Percentiles rank a stretch among this genome's conserved stretches.
phyloP scores from a whole-genome alignment of 1,140 invertebrate species.

The Dufourea novaeangliae region DNA sequence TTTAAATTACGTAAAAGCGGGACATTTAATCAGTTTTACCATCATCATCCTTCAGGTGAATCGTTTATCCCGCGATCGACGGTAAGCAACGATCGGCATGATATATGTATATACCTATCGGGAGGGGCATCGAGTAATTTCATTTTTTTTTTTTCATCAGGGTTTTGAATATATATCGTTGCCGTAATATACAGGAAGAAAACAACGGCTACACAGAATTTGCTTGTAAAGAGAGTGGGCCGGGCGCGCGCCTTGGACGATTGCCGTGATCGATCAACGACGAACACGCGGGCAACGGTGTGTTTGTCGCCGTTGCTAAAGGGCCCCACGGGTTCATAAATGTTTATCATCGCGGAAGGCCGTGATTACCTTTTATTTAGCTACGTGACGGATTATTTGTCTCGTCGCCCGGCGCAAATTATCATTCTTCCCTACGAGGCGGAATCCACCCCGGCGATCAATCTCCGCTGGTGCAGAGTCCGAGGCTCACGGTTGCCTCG shows the following conservation, averaged over 20 bases:
- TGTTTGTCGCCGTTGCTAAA: neutral
- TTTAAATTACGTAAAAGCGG: no score
- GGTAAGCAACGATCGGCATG: no score
- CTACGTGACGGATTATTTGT: conserved; percentile 27
- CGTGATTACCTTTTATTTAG: conserved; percentile 20
- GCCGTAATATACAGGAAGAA: neutral
- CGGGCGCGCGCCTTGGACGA: neutral
- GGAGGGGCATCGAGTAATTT: no score
- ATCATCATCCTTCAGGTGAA: no score
- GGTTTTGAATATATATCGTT: neutral
- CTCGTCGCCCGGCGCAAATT: neutral
- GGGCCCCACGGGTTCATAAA: conserved; percentile 10
- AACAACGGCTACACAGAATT: neutral
- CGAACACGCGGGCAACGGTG: neutral
- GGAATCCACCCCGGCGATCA: neutral
- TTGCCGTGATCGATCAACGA: conserved; percentile 14
- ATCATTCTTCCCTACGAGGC: conserved; percentile 11
- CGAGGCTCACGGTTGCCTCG: neutral
- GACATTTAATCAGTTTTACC: no score
- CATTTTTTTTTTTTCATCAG: no score
- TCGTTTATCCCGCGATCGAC: no score
- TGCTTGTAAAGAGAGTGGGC: neutral
- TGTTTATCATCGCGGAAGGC: conserved; percentile 12
- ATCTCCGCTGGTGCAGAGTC: neutral
- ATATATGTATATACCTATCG: no score